These are phyloP conservation scores for Quiscalus mexicanus DNA, from an alignment of 2,113 vertebrate species.

Conservation along the genomic window DNA sequence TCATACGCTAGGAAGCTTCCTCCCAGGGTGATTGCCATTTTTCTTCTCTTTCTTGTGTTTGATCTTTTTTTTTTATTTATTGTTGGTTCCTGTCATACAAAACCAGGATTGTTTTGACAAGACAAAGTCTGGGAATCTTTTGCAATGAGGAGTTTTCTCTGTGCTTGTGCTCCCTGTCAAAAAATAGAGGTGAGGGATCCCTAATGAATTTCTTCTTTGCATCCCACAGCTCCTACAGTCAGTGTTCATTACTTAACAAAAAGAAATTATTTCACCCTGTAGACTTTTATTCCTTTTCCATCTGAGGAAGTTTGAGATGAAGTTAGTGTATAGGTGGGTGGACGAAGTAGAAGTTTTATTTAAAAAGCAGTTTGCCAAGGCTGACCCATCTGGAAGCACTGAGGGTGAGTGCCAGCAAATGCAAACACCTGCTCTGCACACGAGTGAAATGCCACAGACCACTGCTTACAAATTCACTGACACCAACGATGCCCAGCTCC, in stretches of 20 bases:
- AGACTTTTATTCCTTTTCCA: neutral
- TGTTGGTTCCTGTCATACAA: constrained; percentile 55
- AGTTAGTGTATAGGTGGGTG: neutral
- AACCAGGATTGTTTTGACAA: constrained; percentile 76
- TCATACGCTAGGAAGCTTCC: constrained; percentile 69
- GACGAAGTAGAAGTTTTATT: neutral
- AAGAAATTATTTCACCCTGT: neutral
- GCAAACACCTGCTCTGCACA: neutral
- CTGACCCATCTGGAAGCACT: neutral
- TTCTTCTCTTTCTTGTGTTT: constrained; percentile 53
- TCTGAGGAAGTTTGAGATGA: neutral
- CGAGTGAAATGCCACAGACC: neutral
- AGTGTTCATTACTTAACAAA: neutral
- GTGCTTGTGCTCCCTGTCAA: constrained; percentile 18
- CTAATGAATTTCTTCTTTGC: neutral
- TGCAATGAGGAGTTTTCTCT: constrained; percentile 41
- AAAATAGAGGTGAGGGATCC: neutral
- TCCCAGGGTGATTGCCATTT: constrained; percentile 56
- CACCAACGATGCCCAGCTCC: fast-evolving
- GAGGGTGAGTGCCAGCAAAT: neutral
- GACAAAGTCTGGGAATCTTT: constrained; percentile 68
- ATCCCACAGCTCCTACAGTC: neutral
- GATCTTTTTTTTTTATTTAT: constrained; percentile 63
- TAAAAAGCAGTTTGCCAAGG: neutral
- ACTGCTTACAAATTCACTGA: neutral